These are phyloP conservation scores for Megalops atlanticus DNA, from an alignment of 2,113 vertebrate species.

Conservation along the genomic window DNA sequence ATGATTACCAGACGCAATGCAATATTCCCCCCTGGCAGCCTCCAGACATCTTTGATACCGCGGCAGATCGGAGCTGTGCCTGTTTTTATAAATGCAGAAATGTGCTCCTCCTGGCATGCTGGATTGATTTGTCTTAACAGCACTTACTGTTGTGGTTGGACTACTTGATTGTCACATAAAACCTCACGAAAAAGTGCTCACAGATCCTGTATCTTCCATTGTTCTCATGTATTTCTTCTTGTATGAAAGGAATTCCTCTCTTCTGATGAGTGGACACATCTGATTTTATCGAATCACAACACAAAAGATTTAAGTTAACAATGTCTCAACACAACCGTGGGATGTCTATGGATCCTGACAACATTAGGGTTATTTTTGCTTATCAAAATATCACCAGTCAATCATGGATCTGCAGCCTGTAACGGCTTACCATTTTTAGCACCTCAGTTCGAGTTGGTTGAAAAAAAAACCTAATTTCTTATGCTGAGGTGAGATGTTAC, in stretches of 20 bases:
- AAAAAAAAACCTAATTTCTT: neutral
- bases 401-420: neutral
- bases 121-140: neutral
- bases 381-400: neutral
- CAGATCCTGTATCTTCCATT: neutral
- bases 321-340: neutral
- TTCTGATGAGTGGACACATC: neutral
- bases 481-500: too few relatives aligned
- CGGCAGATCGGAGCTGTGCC: neutral
- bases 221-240: too few relatives aligned
- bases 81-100: slow-evolving; percentile 13
- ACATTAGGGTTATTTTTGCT: neutral
- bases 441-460: neutral
- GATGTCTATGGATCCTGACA: neutral
- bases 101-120: neutral
- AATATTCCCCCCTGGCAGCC: neutral
- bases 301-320: neutral
- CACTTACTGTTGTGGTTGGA: neutral
- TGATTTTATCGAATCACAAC: neutral
- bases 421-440: neutral
- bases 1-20: slow-evolving; percentile 14
- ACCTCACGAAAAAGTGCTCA: neutral
- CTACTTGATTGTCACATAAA: neutral
- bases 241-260: neutral
- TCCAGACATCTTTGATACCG: neutral